These are phyloP conservation scores for Rhinolophus sinicus DNA, from an alignment of 2,113 vertebrate genomes.

Conservation along the genomic window DNA sequence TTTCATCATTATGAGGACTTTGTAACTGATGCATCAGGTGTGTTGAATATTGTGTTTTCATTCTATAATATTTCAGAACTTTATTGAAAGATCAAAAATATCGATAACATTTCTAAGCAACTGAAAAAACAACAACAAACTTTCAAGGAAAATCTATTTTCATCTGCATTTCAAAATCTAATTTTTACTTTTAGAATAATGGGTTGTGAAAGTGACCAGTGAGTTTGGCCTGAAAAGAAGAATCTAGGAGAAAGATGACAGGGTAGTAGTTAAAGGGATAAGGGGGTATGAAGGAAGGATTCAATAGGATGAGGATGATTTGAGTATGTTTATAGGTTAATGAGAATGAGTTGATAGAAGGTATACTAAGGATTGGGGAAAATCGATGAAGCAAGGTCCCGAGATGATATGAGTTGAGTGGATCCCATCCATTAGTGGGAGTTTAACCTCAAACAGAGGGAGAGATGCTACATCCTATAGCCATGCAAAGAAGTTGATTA, in stretches of 20 bases:
- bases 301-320: not conserved
- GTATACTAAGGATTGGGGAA: not conserved
- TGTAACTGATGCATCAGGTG: not conserved
- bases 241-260: not conserved
- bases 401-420: not conserved
- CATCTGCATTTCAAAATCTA: constrained; percentile 52
- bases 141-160: constrained; percentile 41
- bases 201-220: not conserved
- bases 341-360: not conserved
- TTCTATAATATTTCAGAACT: not conserved
- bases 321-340: not conserved
- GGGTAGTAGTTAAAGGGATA: not conserved
- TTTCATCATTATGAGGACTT: not conserved
- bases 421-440: not conserved
- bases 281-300: not conserved
- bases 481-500: not conserved
- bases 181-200: constrained; percentile 57
- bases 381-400: not conserved
- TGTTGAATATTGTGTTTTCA: not conserved
- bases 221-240: not conserved
- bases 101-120: constrained; percentile 40
- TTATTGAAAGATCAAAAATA: constrained; percentile 39
- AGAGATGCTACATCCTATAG: not conserved
- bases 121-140: not conserved
- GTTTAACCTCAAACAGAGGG: not conserved